Percentiles rank a stretch among this genome's conserved stretches.
phyloP scores from a whole-genome alignment of 2,797 vertebrate species.

The Eulemur rubriventer region DNA sequence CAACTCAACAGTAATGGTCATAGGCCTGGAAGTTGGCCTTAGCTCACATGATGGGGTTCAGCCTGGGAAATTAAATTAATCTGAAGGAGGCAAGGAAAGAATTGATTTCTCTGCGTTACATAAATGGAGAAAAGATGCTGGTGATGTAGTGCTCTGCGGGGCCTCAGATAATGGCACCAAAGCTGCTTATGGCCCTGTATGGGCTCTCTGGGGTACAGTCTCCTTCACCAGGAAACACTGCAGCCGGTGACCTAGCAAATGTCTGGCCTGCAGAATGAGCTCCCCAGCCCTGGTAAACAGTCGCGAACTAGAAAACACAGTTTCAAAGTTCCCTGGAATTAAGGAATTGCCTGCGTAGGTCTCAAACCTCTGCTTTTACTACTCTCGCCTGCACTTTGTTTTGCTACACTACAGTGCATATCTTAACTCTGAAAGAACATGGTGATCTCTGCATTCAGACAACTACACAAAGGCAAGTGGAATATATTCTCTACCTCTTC shows the following conservation, averaged over 20 bases:
- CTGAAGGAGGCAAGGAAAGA: not conserved
- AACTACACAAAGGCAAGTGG: not conserved
- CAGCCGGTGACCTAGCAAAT: not conserved
- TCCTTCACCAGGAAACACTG: not conserved
- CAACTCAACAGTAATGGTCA: not conserved
- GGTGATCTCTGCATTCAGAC: not conserved
- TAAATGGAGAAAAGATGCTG: not conserved
- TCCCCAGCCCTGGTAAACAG: not conserved
- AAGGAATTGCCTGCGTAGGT: not conserved
- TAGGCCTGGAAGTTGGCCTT: not conserved
- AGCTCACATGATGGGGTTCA: not conserved
- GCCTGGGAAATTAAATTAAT: not conserved
- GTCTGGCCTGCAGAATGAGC: not conserved
- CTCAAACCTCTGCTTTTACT: not conserved
- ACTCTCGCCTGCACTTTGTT: not conserved
- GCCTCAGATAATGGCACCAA: not conserved
- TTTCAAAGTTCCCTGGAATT: not conserved
- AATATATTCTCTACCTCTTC: not conserved
- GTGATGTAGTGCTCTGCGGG: not conserved
- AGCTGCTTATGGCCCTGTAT: fast-evolving
- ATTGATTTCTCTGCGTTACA: not conserved
- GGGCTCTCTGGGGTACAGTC: not conserved
- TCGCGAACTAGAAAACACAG: not conserved
- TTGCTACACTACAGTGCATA: not conserved
- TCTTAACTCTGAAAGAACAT: not conserved